Evolutionary conservation across 1,140 invertebrate genomes (phyloP), one percentile per base, ranked within the genome.

Genomic region (Asobara japonica): DNA sequence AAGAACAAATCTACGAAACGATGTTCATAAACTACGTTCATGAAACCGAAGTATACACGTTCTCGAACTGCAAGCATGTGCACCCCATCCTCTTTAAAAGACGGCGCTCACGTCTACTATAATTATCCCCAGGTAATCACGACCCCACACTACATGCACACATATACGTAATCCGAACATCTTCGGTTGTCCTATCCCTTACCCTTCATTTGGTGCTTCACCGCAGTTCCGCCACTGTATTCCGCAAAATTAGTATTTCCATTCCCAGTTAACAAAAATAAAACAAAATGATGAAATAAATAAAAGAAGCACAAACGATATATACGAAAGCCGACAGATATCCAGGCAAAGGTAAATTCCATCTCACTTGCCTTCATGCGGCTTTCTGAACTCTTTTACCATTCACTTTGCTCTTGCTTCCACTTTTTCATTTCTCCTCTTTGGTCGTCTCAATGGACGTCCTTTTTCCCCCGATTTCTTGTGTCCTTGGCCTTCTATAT

Each of bases 211-310:
- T n/a, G n/a, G n/a, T 30, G 27, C 13, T 67, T 86, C 84, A 86
- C 86, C 85, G 81, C 86, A 87, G 83, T 85, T 82, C 79, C 75
- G 85, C 85, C 83, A 87, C 86, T 73, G 86, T 87, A 86, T 87
- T 86, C 85, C 86, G 84, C 84, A 87, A 86, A 87, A 86, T 87
- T 86, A 87, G 85, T 87, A 86, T 87, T 87, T 86, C 83, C 85
- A 86, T 86, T 86, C 81, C 81, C 79, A 67, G 73, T 79, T 75
- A 77, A 74, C 80, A 77, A 81, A 81, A 77, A 77, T 74, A 65
- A 76, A 75, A 74, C 65, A 72, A 76, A 71, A 73, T 51, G 62
- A 68, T 74, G 74, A 74, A 72, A 75, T 65, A 79, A 78, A 74
- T 70, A 78, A 48, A 64, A 64, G 74, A 72, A 65, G 66, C 45